Percentiles rank a stretch among this genome's conserved stretches.
phyloP scores from a whole-genome alignment of 2,888 invertebrate genomes.

The Allacma fusca region DNA sequence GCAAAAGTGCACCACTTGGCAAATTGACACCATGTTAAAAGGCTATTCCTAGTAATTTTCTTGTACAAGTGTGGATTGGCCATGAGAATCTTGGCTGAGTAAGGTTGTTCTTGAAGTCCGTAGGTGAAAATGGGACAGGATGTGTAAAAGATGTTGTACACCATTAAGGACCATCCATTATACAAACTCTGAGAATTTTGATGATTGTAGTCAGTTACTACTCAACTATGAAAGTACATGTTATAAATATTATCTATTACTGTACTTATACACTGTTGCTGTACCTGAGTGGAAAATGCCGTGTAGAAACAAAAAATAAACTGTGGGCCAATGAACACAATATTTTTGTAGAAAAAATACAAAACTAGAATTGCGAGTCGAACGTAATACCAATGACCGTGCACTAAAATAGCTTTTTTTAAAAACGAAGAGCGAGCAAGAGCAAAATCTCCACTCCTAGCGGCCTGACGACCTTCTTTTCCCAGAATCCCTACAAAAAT shows the following conservation, averaged over 20 bases:
- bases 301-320: constrained; percentile 67
- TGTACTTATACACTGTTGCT: not conserved
- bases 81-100: constrained; percentile 68
- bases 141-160: constrained; percentile 80
- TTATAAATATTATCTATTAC: not conserved
- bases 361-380: constrained; percentile 77
- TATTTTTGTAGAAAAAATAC: constrained; percentile 88
- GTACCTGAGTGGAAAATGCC: constrained; percentile 66
- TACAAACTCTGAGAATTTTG: constrained; percentile 73
- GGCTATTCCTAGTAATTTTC: constrained; percentile 71
- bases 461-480: constrained; percentile 71
- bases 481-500: constrained; percentile 69
- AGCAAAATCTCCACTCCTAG: constrained; percentile 82
- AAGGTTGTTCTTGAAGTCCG: constrained; percentile 78
- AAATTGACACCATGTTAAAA: constrained; percentile 73
- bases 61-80: constrained; percentile 76
- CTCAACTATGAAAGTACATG: too few relatives aligned
- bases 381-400: constrained; percentile 84
- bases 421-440: constrained; percentile 84
- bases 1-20: constrained; percentile 68
- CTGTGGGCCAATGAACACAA: constrained; percentile 75
- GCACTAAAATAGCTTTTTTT: constrained; percentile 77
- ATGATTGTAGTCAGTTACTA: not conserved
- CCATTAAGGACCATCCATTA: constrained; percentile 77
- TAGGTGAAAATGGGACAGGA: constrained; percentile 77